A percentile compares a stretch with the other conserved stretches of the same genome.
Conservation (phyloP, 2,888 invertebrate species). For the Epirrita christyi region DNA sequence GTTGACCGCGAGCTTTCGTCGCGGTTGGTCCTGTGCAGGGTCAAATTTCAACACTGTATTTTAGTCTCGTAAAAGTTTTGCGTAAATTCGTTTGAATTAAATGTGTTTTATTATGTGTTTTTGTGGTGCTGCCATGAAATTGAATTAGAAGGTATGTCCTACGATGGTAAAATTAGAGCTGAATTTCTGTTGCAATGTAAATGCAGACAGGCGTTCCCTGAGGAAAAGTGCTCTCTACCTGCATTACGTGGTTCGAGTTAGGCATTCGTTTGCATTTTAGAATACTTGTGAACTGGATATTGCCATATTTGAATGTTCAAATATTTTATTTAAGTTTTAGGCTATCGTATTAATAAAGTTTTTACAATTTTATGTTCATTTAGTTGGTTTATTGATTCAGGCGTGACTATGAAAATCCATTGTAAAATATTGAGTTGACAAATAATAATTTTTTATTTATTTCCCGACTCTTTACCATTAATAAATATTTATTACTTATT, state of each 20-base stretch:
- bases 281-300: constrained; percentile 20
- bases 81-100: constrained; percentile 42
- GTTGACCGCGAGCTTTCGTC: constrained; percentile 81
- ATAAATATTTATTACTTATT: too few relatives aligned
- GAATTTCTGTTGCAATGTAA: constrained; percentile 5
- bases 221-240: constrained; percentile 19
- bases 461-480: too few relatives aligned
- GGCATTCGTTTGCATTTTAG: constrained; percentile 25
- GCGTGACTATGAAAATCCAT: too few relatives aligned
- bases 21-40: constrained; percentile 57
- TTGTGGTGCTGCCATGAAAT: constrained; percentile 40
- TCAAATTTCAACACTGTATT: constrained; percentile 30
- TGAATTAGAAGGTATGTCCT: constrained; percentile 30
- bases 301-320: constrained; percentile 8
- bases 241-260: constrained; percentile 29
- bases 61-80: constrained; percentile 70
- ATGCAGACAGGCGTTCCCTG: constrained; percentile 25
- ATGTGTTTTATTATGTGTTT: constrained; percentile 43
- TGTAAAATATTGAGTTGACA: too few relatives aligned
- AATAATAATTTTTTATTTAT: too few relatives aligned
- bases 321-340: not conserved
- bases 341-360: not conserved
- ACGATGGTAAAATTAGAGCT: not conserved
- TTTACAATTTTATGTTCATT: not conserved
- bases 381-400: too few relatives aligned